Conservation (phyloP, 1,140 invertebrate species). For the Ceratina japonica region DNA sequence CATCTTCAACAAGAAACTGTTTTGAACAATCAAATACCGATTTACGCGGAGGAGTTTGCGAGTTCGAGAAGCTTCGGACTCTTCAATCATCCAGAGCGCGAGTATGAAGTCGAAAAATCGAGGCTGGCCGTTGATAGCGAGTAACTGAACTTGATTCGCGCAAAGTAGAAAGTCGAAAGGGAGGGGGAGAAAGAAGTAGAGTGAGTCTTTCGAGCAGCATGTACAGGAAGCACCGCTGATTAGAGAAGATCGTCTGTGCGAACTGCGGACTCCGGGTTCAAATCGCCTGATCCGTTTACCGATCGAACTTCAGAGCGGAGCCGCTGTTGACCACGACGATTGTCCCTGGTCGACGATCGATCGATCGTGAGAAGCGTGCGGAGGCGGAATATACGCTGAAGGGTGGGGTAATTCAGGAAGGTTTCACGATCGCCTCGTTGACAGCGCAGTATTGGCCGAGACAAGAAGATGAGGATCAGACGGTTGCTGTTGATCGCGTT, state of each 20-base stretch:
- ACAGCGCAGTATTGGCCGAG: conserved; percentile 64
- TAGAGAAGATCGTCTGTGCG: too few species aligned
- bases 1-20: conserved; percentile 66
- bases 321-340: background rate
- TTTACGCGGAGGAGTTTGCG: background rate
- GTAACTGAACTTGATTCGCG: background rate
- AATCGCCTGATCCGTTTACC: too few species aligned
- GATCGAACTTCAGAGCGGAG: too few species aligned
- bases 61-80: background rate
- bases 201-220: too few species aligned
- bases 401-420: conserved; percentile 45
- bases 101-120: background rate
- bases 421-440: conserved; percentile 46
- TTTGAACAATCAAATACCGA: conserved; percentile 36
- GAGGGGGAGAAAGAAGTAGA: too few species aligned
- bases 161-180: conserved; percentile 18
- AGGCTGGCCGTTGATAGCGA: background rate
- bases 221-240: too few species aligned
- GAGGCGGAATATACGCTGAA: conserved; percentile 27
- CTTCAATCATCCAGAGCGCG: background rate
- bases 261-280: too few species aligned
- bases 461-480: conserved; percentile 68
- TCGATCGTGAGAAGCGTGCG: conserved; percentile 43
- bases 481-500: conserved; percentile 56
- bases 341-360: conserved; percentile 1